These are phyloP conservation scores for Hyperoplus immaculatus DNA, from an alignment of 2,797 vertebrate genomes.

Conservation along the genomic window DNA sequence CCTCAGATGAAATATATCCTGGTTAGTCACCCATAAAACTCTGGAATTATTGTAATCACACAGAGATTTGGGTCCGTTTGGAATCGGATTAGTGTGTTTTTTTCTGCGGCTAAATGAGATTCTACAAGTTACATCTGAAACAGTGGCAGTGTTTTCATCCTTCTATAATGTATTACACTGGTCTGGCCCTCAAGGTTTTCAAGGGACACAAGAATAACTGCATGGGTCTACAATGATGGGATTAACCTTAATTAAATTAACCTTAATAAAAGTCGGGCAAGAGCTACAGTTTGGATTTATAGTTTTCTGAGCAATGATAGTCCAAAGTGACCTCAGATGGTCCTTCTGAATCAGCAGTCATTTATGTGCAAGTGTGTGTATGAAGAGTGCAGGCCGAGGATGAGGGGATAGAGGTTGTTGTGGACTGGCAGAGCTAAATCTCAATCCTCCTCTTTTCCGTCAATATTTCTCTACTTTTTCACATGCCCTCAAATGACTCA, in stretches of 20 bases:
- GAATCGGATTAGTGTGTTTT: slow-evolving; percentile 59
- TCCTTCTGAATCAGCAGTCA: slow-evolving; percentile 55
- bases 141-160: slow-evolving; percentile 23
- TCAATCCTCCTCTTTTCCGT: slow-evolving; percentile 75
- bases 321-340: slow-evolving; percentile 53
- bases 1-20: slow-evolving; percentile 18
- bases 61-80: slow-evolving; percentile 60
- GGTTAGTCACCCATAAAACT: slow-evolving; percentile 48
- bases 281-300: slow-evolving; percentile 17
- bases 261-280: slow-evolving; percentile 7
- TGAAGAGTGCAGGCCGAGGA: background rate
- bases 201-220: slow-evolving; percentile 11
- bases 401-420: slow-evolving; percentile 42
- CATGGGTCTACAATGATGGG: slow-evolving; percentile 14
- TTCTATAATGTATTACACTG: slow-evolving; percentile 15
- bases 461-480: slow-evolving; percentile 80
- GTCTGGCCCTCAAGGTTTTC: slow-evolving; percentile 30
- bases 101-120: slow-evolving; percentile 57
- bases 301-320: slow-evolving; percentile 46
- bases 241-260: slow-evolving; percentile 26
- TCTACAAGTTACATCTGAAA: slow-evolving; percentile 50
- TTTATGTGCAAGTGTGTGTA: slow-evolving; percentile 38
- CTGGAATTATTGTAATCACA: slow-evolving; percentile 72
- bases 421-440: slow-evolving; percentile 67
- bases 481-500: slow-evolving; percentile 73